Conservation (phyloP, 1,140 invertebrate species). For the Copidosoma floridanum region DNA sequence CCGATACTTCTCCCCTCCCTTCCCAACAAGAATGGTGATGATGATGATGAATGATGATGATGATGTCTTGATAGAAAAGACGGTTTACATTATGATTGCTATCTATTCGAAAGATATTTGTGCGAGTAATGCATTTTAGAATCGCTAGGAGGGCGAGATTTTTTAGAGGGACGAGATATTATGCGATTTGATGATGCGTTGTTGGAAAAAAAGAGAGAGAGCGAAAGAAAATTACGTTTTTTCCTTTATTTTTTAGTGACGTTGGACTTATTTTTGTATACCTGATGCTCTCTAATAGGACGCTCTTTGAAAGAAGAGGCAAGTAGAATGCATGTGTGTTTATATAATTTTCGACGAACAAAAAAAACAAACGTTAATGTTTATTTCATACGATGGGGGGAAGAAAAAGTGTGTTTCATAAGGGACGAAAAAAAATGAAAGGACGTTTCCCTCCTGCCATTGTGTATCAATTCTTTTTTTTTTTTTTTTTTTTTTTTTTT, state of each 20-base stretch:
- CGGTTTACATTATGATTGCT: too few species aligned
- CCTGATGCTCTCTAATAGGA: constrained; percentile 26
- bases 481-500: too few species aligned
- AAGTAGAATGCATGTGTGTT: too few species aligned
- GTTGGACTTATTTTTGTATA: constrained; percentile 14
- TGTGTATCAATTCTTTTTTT: too few species aligned
- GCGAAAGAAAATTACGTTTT: constrained; percentile 16
- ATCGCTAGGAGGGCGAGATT: constrained; percentile 15
- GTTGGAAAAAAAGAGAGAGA: constrained; percentile 20
- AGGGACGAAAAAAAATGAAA: constrained; percentile 1
- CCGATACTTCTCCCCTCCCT: too few species aligned
- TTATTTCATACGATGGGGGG: constrained; percentile 11
- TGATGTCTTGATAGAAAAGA: too few species aligned
- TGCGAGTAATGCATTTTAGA: too few species aligned
- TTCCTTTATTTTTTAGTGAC: too few species aligned
- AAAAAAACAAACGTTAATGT: constrained; percentile 22
- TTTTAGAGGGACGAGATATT: constrained; percentile 21
- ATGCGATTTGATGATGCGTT: constrained; percentile 19
- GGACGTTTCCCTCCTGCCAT: constrained; percentile 5
- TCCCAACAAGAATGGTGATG: too few species aligned
- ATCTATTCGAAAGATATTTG: too few species aligned
- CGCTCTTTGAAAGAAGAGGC: too few species aligned
- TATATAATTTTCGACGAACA: constrained; percentile 14
- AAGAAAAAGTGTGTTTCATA: constrained; percentile 5
- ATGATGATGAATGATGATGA: too few species aligned